These are phyloP conservation scores for Nomada ferruginata DNA, from an alignment of 2,888 invertebrate species.

Conservation along the genomic window DNA sequence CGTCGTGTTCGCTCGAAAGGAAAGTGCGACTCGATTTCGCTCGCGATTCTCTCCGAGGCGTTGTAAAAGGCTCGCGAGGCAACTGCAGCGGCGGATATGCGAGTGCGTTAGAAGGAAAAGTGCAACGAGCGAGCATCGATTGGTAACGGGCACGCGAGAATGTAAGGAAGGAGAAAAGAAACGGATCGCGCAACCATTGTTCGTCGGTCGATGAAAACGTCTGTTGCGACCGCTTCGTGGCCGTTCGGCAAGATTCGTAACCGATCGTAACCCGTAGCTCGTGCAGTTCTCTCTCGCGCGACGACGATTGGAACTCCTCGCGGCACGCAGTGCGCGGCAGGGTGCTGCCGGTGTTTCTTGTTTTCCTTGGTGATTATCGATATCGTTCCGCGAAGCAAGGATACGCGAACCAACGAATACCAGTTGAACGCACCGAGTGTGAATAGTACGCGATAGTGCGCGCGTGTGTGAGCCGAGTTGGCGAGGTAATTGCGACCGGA, in stretches of 20 bases:
- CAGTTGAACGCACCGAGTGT: background rate
- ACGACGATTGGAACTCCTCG: constrained; percentile 51
- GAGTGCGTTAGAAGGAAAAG: constrained; percentile 19
- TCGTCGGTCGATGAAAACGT: constrained; percentile 72
- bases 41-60: constrained; percentile 4
- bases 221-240: constrained; percentile 61
- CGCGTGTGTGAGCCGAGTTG: background rate
- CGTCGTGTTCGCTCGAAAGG: constrained; percentile 32
- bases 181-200: constrained; percentile 67
- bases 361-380: constrained; percentile 29
- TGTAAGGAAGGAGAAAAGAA: constrained; percentile 40
- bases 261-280: constrained; percentile 61
- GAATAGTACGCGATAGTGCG: background rate
- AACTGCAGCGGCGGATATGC: background rate
- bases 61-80: background rate
- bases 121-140: constrained; percentile 19
- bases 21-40: constrained; percentile 27
- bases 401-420: background rate
- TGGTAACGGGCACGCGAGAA: constrained; percentile 21
- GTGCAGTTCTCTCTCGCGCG: constrained; percentile 54
- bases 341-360: constrained; percentile 48
- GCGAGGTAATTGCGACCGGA: background rate
- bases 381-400: background rate
- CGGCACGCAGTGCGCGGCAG: constrained; percentile 56
- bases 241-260: constrained; percentile 70